Evolutionary conservation across 2,888 invertebrate genomes (phyloP).

Genomic region (Mimachlamys varia): DNA sequence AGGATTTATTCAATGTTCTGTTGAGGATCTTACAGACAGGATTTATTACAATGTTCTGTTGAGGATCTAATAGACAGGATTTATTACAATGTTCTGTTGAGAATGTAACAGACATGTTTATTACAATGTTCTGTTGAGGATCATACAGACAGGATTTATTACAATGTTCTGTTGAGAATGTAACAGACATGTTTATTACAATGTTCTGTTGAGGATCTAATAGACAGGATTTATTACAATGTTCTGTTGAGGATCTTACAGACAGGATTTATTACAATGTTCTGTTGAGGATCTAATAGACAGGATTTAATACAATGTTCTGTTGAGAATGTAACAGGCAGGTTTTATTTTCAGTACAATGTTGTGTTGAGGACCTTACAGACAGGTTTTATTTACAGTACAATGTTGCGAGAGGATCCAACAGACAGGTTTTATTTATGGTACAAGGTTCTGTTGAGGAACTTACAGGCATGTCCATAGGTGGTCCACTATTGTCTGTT

Average conservation of each 20-base stretch:
- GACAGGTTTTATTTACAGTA: conserved; percentile 41
- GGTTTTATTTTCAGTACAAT: conserved; percentile 34
- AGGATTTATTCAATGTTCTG: background rate
- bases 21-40: conserved; percentile 49
- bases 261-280: background rate
- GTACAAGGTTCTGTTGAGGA: background rate
- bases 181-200: conserved; percentile 56
- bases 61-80: conserved; percentile 48
- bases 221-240: too few relatives aligned
- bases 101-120: conserved; percentile 53
- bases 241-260: conserved; percentile 46
- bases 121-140: too few relatives aligned
- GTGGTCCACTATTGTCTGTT: conserved; percentile 76
- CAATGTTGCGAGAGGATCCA: background rate
- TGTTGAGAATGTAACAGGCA: conserved; percentile 48
- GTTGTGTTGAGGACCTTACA: conserved; percentile 46
- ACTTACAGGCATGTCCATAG: conserved; percentile 58
- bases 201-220: too few relatives aligned
- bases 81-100: background rate
- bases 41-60: background rate
- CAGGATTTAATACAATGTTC: background rate
- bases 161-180: background rate
- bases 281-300: conserved; percentile 46
- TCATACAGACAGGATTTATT: too few relatives aligned
- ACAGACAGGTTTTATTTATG: conserved; percentile 45